These are phyloP conservation scores for Zootermopsis nevadensis DNA, from an alignment of 2,888 invertebrate species.

Conservation along the genomic window DNA sequence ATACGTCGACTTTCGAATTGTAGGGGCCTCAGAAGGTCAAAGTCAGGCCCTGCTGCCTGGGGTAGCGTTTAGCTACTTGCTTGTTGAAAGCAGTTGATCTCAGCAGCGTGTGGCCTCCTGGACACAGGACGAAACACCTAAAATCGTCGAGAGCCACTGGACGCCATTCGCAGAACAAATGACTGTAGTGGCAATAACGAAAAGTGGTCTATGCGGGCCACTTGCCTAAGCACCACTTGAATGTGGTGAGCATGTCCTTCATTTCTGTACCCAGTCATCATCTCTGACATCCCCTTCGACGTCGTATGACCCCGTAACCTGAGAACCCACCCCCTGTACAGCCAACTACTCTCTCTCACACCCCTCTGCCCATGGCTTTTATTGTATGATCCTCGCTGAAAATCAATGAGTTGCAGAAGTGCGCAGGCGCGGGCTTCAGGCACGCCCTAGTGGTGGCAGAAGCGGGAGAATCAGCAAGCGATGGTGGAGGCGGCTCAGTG, in stretches of 20 bases:
- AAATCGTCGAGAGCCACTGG: no score
- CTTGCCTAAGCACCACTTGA: no score
- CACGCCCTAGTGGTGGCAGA: constrained; percentile 11
- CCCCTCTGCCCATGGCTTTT: constrained; percentile 22
- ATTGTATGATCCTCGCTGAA: constrained; percentile 44
- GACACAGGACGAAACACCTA: no score
- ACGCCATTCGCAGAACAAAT: no score
- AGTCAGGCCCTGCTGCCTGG: no score
- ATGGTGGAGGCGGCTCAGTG: constrained; percentile 8
- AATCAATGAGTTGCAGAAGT: constrained; percentile 40
- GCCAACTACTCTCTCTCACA: not conserved
- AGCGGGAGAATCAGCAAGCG: not conserved
- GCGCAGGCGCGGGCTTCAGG: constrained; percentile 26
- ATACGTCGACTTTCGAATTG: no score
- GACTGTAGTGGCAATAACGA: not conserved
- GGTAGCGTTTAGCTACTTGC: no score
- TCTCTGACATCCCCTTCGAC: constrained; percentile 17
- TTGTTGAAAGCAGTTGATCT: no score
- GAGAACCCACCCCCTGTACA: not conserved
- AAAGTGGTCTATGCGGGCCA: not conserved
- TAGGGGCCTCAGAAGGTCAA: no score
- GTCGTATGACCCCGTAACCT: constrained; percentile 40
- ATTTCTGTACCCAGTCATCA: not conserved
- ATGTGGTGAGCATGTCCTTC: constrained; percentile 1
- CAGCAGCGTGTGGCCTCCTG: no score